These are phyloP conservation scores for Prenolepis imparis DNA, from an alignment of 2,888 invertebrate species.

Conservation along the genomic window DNA sequence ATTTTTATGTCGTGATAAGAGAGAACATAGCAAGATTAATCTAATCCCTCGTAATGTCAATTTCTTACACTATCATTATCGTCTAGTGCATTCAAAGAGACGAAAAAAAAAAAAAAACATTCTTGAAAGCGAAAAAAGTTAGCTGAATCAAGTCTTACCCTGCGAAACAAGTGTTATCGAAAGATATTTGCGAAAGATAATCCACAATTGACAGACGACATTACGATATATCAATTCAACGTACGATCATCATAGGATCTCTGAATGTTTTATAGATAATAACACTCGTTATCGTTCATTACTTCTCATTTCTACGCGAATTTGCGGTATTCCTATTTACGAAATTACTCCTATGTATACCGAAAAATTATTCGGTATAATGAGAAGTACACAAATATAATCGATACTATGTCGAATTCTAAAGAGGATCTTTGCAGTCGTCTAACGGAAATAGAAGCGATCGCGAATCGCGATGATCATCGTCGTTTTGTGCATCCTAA, in stretches of 20 bases:
- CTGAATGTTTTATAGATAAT: slow-evolving; percentile 23
- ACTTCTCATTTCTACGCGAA: neutral
- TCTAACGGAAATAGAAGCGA: too few relatives aligned
- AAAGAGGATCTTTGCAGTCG: neutral
- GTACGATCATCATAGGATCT: neutral
- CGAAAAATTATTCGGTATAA: neutral
- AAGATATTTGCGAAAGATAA: neutral
- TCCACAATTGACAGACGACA: slow-evolving; percentile 22
- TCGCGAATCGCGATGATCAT: slow-evolving; percentile 29
- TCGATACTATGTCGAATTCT: slow-evolving; percentile 3
- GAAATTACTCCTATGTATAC: slow-evolving; percentile 18
- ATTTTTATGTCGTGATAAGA: slow-evolving; percentile 34
- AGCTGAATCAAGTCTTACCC: neutral
- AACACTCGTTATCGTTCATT: slow-evolving; percentile 25
- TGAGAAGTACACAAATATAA: neutral
- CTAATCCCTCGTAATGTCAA: neutral
- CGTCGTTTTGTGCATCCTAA: neutral
- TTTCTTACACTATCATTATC: slow-evolving; percentile 18
- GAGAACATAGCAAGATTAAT: slow-evolving; percentile 12
- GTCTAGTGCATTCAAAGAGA: neutral
- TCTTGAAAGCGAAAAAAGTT: slow-evolving; percentile 44
- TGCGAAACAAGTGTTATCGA: neutral
- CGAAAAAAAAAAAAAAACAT: neutral
- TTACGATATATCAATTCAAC: neutral
- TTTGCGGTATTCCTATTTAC: neutral